Percentiles rank a stretch among this genome's conserved stretches.
phyloP scores from a whole-genome alignment of 2,113 vertebrate species.

The Lutjanus erythropterus region DNA sequence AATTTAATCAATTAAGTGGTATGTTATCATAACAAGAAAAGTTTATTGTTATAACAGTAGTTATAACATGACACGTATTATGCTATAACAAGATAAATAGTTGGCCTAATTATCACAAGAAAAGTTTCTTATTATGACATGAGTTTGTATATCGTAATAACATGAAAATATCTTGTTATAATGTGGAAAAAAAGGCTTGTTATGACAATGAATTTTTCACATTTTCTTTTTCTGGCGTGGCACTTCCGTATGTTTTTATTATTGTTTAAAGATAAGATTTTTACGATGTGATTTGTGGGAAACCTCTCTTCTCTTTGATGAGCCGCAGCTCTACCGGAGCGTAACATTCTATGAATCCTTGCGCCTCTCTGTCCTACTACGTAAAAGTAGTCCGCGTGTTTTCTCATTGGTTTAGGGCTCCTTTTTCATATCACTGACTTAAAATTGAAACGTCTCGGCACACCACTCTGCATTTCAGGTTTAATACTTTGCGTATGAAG shows the following conservation, averaged over 20 bases:
- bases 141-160: too few species aligned
- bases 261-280: not conserved
- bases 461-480: fast-evolving
- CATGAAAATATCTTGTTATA: too few species aligned
- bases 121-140: too few species aligned
- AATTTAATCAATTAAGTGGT: too few species aligned
- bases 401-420: not conserved
- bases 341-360: conserved; percentile 1
- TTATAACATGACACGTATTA: too few species aligned
- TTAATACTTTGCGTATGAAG: fast-evolving
- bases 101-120: too few species aligned
- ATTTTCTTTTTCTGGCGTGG: too few species aligned
- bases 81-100: too few species aligned
- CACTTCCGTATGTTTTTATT: not conserved
- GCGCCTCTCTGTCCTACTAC: conserved; percentile 13
- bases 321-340: not conserved
- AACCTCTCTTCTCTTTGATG: not conserved
- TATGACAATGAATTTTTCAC: too few species aligned
- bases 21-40: too few species aligned
- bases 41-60: too few species aligned
- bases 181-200: too few species aligned
- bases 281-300: not conserved
- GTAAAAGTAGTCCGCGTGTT: conserved; percentile 38
- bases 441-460: fast-evolving
- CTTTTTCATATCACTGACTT: not conserved